Conservation (phyloP, 2,113 vertebrate species). For the Hydrolagus affinis region DNA sequence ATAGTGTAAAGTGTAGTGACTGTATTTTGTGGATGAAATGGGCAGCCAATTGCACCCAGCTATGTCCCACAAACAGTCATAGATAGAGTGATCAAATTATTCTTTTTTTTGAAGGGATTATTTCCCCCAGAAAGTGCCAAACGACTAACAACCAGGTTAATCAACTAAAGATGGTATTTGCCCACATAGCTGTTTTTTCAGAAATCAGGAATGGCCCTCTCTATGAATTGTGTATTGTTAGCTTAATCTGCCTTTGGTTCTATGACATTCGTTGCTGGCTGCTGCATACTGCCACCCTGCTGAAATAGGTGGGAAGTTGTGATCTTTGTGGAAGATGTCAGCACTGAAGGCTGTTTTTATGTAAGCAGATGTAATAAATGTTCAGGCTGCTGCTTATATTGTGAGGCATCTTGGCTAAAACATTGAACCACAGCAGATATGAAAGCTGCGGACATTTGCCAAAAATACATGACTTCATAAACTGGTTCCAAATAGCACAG, state of each 20-base stretch:
- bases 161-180: too few species aligned
- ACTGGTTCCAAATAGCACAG: neutral
- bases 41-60: too few species aligned
- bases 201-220: neutral
- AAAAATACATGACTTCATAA: neutral
- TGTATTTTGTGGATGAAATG: too few species aligned
- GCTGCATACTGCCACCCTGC: slow-evolving; percentile 1
- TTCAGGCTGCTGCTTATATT: slow-evolving; percentile 7
- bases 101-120: too few species aligned
- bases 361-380: slow-evolving; percentile 10
- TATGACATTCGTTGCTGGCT: neutral
- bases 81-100: too few species aligned
- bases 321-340: slow-evolving; percentile 10
- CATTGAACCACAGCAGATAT: neutral
- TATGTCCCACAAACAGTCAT: too few species aligned
- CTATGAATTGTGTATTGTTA: neutral
- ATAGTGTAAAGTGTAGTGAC: too few species aligned
- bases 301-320: slow-evolving; percentile 14
- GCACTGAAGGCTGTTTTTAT: slow-evolving; percentile 12
- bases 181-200: neutral
- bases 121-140: too few species aligned
- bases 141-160: too few species aligned
- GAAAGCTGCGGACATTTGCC: neutral
- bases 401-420: slow-evolving; percentile 5
- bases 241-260: too few species aligned